Base-by-base conservation (phyloP, 2,113 vertebrate genomes). In the Tichodroma muraria region DNA sequence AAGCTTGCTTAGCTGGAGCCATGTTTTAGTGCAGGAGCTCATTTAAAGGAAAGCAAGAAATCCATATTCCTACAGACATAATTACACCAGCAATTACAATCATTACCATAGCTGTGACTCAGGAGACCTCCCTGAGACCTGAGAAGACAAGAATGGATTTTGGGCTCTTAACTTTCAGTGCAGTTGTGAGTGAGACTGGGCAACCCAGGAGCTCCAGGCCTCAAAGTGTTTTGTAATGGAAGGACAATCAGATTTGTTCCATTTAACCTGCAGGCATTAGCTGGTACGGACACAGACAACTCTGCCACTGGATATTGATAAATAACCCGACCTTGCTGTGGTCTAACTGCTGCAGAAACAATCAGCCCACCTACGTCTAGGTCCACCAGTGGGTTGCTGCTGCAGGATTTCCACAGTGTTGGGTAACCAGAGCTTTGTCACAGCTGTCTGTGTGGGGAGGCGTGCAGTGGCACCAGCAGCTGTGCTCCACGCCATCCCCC, bases 81-180 rank as follows among this genome's bases (percentile, higher is more conserved):
- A 88, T 92, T 87, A 93, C 56, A 71, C 22, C 60, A 86, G 83
- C 61, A 75, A 57, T 56, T 75, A 57, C 76, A 73, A 50, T 31
- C 38, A 14, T 56, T 76, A 42, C 54, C 1, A 11, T 27, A 50
- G 63, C 49, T n/a, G 38, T 49, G 44, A 25, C 80, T 75, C 8
- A 3, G 38, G 63, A 87, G 37, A 61, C 53, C 40, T 77, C 28
- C n/a, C 53, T 10, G 57, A 88, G 53, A 44, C 25, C 24, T 14
- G 9, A 59, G 54, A 73, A 80, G 23, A 54, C n/a, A 35, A 16
- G 45, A 73, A 40, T 1, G 1, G 35, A 54, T 70, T 24, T 65
- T 50, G 53, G 31, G 6, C 42, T 89, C 1, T 1, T 0, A 10
- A 37, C 11, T 52, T 88, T 57, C 13, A 28, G 33, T 0, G 0